Evolutionary conservation across 1,140 invertebrate genomes (phyloP).

Genomic region (Brachionus rubens): DNA sequence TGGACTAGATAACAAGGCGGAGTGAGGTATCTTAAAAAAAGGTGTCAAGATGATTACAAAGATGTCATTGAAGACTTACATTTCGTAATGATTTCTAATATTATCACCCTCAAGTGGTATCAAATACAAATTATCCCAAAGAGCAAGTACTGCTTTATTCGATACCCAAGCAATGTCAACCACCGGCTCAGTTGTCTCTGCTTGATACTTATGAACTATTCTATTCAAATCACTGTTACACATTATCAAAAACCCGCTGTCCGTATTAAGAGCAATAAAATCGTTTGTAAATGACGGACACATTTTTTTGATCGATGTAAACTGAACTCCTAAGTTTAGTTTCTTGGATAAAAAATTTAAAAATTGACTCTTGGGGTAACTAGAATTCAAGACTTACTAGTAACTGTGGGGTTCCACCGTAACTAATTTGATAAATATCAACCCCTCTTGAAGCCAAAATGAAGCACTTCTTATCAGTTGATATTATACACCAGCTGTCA

Average conservation of each 20-base stretch:
- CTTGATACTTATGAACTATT: constrained; percentile 24
- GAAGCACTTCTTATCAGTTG: constrained; percentile 25
- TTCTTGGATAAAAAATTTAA: constrained; percentile 21
- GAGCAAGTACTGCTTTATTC: constrained; percentile 7
- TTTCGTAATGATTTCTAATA: constrained; percentile 27
- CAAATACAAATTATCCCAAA: constrained; percentile 23
- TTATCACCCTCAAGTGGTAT: constrained; percentile 30
- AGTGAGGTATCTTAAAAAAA: neutral
- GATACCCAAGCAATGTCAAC: constrained; percentile 18
- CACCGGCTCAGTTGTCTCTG: neutral
- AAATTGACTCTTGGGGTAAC: no score
- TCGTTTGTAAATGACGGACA: constrained; percentile 29
- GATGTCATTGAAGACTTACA: neutral
- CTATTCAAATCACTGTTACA: constrained; percentile 34
- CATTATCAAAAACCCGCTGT: constrained; percentile 19
- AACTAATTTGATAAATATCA: neutral
- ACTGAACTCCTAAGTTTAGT: constrained; percentile 25
- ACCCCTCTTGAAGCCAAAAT: neutral
- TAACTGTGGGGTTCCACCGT: constrained; percentile 14
- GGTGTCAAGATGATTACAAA: neutral
- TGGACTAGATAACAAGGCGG: constrained; percentile 12
- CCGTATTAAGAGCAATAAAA: constrained; percentile 11
- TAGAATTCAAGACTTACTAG: neutral
- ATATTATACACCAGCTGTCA: constrained; percentile 33
- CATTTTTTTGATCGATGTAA: constrained; percentile 26